These are phyloP conservation scores for Pedionomus torquatus DNA, from an alignment of 2,113 vertebrate genomes.

Conservation along the genomic window DNA sequence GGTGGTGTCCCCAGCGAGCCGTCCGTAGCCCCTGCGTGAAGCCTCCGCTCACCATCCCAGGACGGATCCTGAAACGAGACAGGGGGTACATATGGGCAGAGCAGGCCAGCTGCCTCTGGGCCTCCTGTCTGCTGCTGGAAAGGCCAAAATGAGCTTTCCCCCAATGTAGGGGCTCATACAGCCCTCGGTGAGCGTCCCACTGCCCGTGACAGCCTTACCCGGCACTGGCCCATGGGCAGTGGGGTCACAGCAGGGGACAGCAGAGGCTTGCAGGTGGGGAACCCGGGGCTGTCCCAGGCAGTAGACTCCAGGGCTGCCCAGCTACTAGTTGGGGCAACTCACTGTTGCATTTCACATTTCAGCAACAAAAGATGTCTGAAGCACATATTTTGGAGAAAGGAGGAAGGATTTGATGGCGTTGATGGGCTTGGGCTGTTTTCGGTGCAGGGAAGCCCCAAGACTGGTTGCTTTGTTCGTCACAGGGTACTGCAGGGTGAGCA, in stretches of 20 bases:
- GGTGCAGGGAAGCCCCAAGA: neutral
- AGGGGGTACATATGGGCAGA: neutral
- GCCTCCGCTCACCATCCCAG: neutral
- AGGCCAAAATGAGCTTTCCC: neutral
- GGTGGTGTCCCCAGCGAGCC: rapidly evolving
- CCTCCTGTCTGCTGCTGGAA: neutral
- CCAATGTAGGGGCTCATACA: rapidly evolving
- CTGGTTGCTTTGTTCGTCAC: rapidly evolving
- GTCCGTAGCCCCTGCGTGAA: neutral
- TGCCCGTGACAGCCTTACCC: rapidly evolving
- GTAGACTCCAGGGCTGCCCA: too few relatives aligned
- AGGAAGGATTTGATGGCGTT: neutral
- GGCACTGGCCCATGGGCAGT: neutral
- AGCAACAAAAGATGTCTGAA: neutral
- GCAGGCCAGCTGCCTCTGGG: neutral
- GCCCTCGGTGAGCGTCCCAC: neutral
- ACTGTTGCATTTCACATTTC: neutral
- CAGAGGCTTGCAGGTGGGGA: neutral
- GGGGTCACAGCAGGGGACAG: rapidly evolving
- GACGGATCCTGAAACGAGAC: neutral
- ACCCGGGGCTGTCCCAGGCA: neutral
- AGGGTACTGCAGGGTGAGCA: neutral
- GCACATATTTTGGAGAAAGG: neutral
- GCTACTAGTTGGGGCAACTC: neutral
- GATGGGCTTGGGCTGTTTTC: neutral